phyloP scores from a whole-genome alignment of 2,888 invertebrate genomes.

The Anoplius nigerrimus region DNA sequence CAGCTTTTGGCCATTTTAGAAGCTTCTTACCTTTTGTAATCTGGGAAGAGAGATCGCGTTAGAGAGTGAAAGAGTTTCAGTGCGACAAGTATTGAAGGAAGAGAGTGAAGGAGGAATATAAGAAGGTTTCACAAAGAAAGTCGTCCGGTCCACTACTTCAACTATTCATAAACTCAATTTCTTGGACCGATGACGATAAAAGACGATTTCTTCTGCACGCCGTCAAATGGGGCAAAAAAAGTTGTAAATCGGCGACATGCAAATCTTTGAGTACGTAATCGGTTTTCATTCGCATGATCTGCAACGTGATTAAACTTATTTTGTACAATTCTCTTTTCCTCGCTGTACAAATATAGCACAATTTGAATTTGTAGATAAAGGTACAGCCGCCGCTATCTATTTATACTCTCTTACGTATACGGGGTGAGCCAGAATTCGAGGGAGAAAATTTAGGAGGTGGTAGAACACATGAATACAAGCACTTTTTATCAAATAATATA shows the following conservation, averaged over 20 bases:
- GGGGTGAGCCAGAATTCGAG: too few relatives aligned
- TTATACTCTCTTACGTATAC: too few relatives aligned
- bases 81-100: not conserved
- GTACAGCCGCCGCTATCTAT: too few relatives aligned
- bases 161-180: conserved; percentile 39
- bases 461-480: too few relatives aligned
- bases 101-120: not conserved
- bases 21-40: too few relatives aligned
- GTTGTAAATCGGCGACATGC: conserved; percentile 38
- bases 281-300: conserved; percentile 21
- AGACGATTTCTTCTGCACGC: conserved; percentile 31
- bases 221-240: conserved; percentile 37
- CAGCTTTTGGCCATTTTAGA: not conserved
- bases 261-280: conserved; percentile 37
- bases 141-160: not conserved
- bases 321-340: too few relatives aligned
- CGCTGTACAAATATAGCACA: too few relatives aligned
- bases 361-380: too few relatives aligned
- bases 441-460: too few relatives aligned
- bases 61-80: not conserved
- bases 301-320: too few relatives aligned
- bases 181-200: conserved; percentile 20
- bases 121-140: conserved; percentile 1
- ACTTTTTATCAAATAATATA: too few relatives aligned
- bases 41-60: not conserved